phyloP scores from a whole-genome alignment of 2,888 invertebrate species.

The Eupithecia insigniata region DNA sequence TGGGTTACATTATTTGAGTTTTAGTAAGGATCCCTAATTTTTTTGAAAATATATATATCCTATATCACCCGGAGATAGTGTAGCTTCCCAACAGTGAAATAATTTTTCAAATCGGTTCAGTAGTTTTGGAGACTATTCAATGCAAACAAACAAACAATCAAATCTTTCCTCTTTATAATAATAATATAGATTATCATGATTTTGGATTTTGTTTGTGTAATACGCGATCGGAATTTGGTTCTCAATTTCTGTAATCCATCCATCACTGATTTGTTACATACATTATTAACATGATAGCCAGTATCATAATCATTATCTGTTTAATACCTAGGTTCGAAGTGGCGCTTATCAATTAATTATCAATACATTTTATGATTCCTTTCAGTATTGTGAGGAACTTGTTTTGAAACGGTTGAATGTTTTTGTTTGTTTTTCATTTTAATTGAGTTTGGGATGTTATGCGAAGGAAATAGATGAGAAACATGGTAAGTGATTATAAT shows the following conservation, averaged over 20 bases:
- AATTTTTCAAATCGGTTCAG: too few species aligned
- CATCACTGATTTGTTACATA: conserved; percentile 47
- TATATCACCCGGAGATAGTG: too few species aligned
- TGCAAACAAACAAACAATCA: too few species aligned
- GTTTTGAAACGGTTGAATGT: conserved; percentile 37
- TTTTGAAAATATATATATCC: too few species aligned
- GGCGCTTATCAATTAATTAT: conserved; percentile 69
- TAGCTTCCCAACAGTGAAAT: too few species aligned
- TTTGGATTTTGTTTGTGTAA: not conserved
- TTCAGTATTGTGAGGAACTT: conserved; percentile 49
- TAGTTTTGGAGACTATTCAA: too few species aligned
- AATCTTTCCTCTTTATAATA: too few species aligned
- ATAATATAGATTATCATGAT: not conserved
- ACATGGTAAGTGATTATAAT: conserved; percentile 48
- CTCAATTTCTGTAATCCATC: conserved; percentile 50
- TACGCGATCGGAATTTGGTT: not conserved
- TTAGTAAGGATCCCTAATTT: too few species aligned
- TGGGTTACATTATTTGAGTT: too few species aligned
- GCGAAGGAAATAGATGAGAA: conserved; percentile 43
- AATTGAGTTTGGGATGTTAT: conserved; percentile 46
- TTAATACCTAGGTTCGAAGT: conserved; percentile 62
- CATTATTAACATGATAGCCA: conserved; percentile 36
- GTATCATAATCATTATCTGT: conserved; percentile 66
- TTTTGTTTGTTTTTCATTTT: conserved; percentile 43
- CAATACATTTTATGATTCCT: conserved; percentile 44